A percentile compares a stretch with the other conserved stretches of the same genome.
Conservation (phyloP, 2,888 invertebrate species). For the Euzetes globulus region DNA sequence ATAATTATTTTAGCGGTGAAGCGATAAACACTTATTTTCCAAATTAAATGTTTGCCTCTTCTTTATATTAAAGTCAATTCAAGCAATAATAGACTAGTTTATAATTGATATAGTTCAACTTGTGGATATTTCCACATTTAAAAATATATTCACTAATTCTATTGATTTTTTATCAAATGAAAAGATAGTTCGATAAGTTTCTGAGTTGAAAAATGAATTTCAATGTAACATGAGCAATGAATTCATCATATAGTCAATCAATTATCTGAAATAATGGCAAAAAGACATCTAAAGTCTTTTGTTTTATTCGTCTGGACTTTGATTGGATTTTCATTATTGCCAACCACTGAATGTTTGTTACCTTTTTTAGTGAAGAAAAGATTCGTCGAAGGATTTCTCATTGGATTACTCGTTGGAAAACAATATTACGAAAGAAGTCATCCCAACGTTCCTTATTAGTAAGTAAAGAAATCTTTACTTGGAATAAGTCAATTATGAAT, state of each 20-base stretch:
- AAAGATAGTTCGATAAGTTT: too few species aligned
- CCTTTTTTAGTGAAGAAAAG: not conserved
- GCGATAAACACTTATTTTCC: too few species aligned
- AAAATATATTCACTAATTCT: too few species aligned
- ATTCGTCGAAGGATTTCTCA: conserved; percentile 6
- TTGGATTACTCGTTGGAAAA: conserved; percentile 4
- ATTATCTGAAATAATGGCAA: not conserved
- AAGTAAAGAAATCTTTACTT: not conserved
- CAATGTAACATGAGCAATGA: not conserved
- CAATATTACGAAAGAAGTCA: not conserved
- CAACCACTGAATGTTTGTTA: not conserved
- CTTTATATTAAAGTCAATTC: too few species aligned
- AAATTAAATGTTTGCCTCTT: too few species aligned
- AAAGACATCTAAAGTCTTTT: not conserved
- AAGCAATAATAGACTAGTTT: too few species aligned
- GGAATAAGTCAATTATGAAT: too few species aligned
- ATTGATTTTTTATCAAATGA: too few species aligned
- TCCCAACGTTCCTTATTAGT: not conserved
- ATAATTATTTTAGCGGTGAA: too few species aligned
- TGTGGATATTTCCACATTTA: too few species aligned
- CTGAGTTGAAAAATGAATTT: too few species aligned
- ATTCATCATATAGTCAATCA: not conserved
- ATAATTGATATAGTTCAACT: too few species aligned
- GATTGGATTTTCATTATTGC: conserved; percentile 11
- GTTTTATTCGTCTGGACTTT: not conserved